These are phyloP conservation scores for Brenthis daphne DNA, from an alignment of 2,888 invertebrate genomes.

Conservation along the genomic window DNA sequence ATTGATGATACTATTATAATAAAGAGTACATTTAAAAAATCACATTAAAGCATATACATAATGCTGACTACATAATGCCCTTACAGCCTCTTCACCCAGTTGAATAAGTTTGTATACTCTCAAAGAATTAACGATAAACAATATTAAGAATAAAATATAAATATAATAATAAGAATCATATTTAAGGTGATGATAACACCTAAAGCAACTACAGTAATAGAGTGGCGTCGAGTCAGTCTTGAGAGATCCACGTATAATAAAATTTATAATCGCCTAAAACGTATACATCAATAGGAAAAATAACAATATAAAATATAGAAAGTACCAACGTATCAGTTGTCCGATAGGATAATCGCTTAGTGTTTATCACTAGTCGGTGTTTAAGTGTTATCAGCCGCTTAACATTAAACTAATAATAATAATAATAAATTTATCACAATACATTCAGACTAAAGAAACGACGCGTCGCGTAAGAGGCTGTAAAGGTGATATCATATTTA, in stretches of 20 bases:
- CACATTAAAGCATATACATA: slow-evolving; percentile 84
- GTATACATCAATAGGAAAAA: slow-evolving; percentile 39
- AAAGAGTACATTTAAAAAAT: slow-evolving; percentile 83
- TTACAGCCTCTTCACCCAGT: slow-evolving; percentile 67
- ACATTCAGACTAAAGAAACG: slow-evolving; percentile 74
- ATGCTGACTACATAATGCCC: slow-evolving; percentile 82
- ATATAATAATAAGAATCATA: slow-evolving; percentile 51
- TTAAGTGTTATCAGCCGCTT: slow-evolving; percentile 47
- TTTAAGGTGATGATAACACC: slow-evolving; percentile 51
- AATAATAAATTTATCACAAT: slow-evolving; percentile 77
- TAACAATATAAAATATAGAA: slow-evolving; percentile 32
- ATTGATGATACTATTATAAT: slow-evolving; percentile 81
- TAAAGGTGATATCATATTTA: slow-evolving; percentile 68
- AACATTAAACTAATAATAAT: slow-evolving; percentile 46
- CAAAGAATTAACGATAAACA: slow-evolving; percentile 72
- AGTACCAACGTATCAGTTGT: slow-evolving; percentile 27
- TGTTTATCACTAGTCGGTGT: slow-evolving; percentile 35
- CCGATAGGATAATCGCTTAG: slow-evolving; percentile 33
- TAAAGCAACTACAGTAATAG: slow-evolving; percentile 38
- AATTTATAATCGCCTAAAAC: slow-evolving; percentile 35
- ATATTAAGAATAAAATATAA: slow-evolving; percentile 54
- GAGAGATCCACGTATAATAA: slow-evolving; percentile 36
- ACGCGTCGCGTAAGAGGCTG: slow-evolving; percentile 70
- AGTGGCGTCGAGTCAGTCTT: slow-evolving; percentile 39
- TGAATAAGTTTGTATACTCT: slow-evolving; percentile 55